These are phyloP conservation scores for Epicampocera succincta DNA, from an alignment of 2,888 invertebrate species.

Conservation along the genomic window DNA sequence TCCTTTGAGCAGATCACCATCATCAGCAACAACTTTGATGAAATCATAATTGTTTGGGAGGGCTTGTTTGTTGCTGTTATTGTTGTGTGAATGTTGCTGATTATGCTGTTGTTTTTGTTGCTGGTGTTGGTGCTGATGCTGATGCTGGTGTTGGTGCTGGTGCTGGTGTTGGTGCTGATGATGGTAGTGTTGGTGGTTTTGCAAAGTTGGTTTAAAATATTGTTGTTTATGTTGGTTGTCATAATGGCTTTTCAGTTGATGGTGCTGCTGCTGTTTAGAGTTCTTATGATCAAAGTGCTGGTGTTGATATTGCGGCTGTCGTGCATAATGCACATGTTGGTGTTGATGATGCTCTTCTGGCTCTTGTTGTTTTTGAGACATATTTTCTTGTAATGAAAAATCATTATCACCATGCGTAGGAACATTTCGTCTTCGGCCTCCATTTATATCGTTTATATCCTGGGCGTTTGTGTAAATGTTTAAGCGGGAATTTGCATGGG, in stretches of 20 bases:
- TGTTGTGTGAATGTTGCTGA: constrained; percentile 58
- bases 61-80: constrained; percentile 60
- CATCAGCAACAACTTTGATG: constrained; percentile 14
- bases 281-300: constrained; percentile 70
- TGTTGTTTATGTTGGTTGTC: constrained; percentile 60
- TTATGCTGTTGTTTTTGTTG: constrained; percentile 66
- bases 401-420: constrained; percentile 42
- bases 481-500: not conserved
- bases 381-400: constrained; percentile 55
- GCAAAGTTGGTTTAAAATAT: constrained; percentile 68
- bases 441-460: constrained; percentile 45
- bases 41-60: constrained; percentile 48
- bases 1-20: constrained; percentile 35
- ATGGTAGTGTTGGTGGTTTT: constrained; percentile 70
- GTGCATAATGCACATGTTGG: constrained; percentile 65
- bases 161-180: constrained; percentile 66
- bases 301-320: constrained; percentile 65
- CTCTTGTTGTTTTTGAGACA: constrained; percentile 61
- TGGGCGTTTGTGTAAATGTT: constrained; percentile 28
- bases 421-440: constrained; percentile 49
- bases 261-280: constrained; percentile 64
- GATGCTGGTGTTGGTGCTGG: constrained; percentile 69
- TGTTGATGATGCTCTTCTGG: constrained; percentile 65
- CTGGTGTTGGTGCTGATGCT: constrained; percentile 58
- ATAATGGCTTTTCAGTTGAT: constrained; percentile 52